Conservation (phyloP, 2,113 vertebrate species). For the Caracal caracal region DNA sequence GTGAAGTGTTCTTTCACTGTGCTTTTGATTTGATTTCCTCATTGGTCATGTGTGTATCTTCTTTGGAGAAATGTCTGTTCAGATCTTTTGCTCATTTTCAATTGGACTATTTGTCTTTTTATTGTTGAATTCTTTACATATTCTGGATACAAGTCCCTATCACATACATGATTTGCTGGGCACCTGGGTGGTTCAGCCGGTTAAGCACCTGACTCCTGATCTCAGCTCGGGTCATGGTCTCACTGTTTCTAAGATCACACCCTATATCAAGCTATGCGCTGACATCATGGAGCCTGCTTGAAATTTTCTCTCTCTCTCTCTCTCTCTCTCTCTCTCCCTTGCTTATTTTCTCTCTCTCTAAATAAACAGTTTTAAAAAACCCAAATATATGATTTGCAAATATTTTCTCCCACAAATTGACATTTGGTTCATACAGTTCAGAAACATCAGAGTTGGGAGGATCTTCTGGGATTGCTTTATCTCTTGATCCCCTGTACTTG, state of each 20-base stretch:
- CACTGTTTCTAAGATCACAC: too few species aligned
- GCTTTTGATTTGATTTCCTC: constrained; percentile 11
- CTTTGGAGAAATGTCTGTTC: neutral
- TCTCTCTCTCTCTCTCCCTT: too few species aligned
- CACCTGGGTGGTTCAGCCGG: too few species aligned
- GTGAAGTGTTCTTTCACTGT: neutral
- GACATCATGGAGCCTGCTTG: too few species aligned
- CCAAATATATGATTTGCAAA: neutral
- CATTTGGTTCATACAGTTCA: neutral
- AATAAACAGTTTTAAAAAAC: too few species aligned
- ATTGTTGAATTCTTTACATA: neutral
- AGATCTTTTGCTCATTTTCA: neutral
- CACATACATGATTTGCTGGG: neutral
- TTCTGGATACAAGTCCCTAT: neutral
- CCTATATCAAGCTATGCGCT: too few species aligned
- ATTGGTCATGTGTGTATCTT: neutral
- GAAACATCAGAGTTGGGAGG: neutral
- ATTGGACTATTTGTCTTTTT: constrained; percentile 3
- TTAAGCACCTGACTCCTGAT: too few species aligned
- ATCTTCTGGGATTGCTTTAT: neutral
- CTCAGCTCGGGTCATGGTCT: too few species aligned
- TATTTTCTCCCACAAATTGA: constrained; percentile 20
- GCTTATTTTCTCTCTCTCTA: too few species aligned
- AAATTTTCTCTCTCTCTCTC: too few species aligned
- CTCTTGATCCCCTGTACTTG: constrained; percentile 58